Evolutionary conservation across 2,797 vertebrate species (phyloP), one percentile per base, ranked within the genome.

Genomic region (Platalea minor): DNA sequence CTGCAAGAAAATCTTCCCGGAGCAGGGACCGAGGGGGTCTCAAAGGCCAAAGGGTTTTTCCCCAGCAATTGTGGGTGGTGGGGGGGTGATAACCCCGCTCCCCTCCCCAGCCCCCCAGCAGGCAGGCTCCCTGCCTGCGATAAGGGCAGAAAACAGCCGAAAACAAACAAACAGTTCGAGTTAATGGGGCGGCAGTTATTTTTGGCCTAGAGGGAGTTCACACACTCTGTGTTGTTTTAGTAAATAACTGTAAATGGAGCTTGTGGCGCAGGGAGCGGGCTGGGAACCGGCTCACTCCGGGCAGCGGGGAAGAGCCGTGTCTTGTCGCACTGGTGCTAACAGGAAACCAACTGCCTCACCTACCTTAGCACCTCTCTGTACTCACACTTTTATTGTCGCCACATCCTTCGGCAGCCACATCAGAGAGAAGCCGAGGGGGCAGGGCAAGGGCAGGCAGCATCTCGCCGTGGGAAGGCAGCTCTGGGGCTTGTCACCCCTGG

Each of bases 141-240:
- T 20, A 29, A 24, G 73, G 81, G 84, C 88, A 86, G 54, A 84
- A 90, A 77, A 10, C 61, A 88, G 80, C 79, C 4, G 7, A 94
- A 96, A 97, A 92, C 95, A 97, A 96, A 96, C 95, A 96, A 95
- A 94, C 91, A 96, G 73, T 31, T 53, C 9, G 72, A 78, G 90
- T 69, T 91, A 94, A 96, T 95, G 95, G 94, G 89, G 76, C 67
- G 11, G 90, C 91, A 93, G 95, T 96, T 96, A 89, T 94, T 95
- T 89, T 95, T 94, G 94, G 95, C 95, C 96, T 73, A 48, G 72
- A 82, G 96, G 88, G 96, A 96, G 93, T 88, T 95, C 79, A 91
- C 94, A 95, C 96, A 74, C 86, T 46, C 65, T 2, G 63, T 95
- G 92, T 94, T 96, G 95, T 96, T 96, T 96, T 53, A 96, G 91